phyloP scores from a whole-genome alignment of 2,113 vertebrate genomes.

The Astur gentilis region DNA sequence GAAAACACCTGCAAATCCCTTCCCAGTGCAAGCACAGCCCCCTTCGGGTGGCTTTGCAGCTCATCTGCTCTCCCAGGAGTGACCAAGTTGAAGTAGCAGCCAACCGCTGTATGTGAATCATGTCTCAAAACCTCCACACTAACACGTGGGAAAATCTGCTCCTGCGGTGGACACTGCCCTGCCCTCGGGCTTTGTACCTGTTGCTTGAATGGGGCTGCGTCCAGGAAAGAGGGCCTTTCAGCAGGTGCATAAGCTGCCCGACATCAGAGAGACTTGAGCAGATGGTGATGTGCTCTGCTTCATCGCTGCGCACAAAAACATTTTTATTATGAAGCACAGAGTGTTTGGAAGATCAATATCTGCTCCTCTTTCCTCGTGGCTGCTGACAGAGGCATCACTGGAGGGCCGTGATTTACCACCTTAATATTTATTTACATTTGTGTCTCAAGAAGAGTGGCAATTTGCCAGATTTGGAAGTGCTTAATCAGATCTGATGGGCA shows the following conservation, averaged over 20 bases:
- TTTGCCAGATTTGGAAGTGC: constrained; percentile 49
- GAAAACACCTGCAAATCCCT: not conserved
- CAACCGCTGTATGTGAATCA: fast-evolving
- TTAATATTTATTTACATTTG: constrained; percentile 25
- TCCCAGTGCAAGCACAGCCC: not conserved
- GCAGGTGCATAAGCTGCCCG: not conserved
- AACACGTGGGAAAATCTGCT: not conserved
- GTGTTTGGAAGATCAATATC: not conserved
- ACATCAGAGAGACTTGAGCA: not conserved
- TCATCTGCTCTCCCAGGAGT: not conserved
- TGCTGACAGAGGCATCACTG: not conserved
- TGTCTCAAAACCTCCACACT: not conserved
- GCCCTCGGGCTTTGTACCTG: not conserved
- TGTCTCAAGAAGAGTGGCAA: constrained; percentile 28
- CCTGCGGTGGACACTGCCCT: fast-evolving
- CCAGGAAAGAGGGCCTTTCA: not conserved
- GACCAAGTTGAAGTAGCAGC: not conserved
- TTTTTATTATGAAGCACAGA: not conserved
- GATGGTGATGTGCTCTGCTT: not conserved
- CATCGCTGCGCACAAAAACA: not conserved
- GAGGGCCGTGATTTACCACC: not conserved
- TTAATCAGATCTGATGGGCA: constrained; percentile 34
- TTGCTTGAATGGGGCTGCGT: not conserved
- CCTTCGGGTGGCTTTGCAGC: not conserved
- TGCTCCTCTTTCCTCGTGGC: not conserved